These are phyloP conservation scores for Harmothoe impar DNA, from an alignment of 2,888 invertebrate genomes.

Conservation along the genomic window DNA sequence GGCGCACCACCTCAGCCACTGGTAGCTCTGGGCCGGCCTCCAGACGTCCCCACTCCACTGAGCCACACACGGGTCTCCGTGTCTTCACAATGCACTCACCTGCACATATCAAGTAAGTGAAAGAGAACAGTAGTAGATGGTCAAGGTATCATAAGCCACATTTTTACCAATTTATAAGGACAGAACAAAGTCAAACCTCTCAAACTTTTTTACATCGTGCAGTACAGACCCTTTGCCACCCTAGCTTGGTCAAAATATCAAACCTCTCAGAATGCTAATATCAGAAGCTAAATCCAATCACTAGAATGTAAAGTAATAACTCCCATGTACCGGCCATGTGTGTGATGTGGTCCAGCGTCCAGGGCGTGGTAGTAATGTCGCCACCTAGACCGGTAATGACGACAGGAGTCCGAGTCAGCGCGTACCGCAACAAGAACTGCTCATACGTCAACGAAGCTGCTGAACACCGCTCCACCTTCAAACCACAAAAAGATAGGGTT, in stretches of 20 bases:
- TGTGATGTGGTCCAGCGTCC: slow-evolving; percentile 75
- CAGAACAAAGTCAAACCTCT: no score
- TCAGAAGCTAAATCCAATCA: no score
- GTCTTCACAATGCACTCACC: slow-evolving; percentile 73
- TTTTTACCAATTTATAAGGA: no score
- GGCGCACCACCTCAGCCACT: slow-evolving; percentile 73
- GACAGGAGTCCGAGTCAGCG: slow-evolving; percentile 73
- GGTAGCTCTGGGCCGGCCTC: slow-evolving; percentile 72
- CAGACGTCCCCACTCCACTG: slow-evolving; percentile 78
- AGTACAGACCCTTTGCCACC: no score
- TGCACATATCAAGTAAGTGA: slow-evolving; percentile 61
- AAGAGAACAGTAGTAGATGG: no score
- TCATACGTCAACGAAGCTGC: slow-evolving; percentile 70
- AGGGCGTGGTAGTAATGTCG: slow-evolving; percentile 72
- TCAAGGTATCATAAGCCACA: no score
- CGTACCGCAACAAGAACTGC: slow-evolving; percentile 74
- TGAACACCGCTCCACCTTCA: slow-evolving; percentile 74
- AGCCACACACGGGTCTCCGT: slow-evolving; percentile 73
- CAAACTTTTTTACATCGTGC: no score
- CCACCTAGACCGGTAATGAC: slow-evolving; percentile 74
- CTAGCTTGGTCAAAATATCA: no score
- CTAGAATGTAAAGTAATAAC: neutral
- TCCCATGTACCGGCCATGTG: slow-evolving; percentile 73
- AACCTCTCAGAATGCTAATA: no score
- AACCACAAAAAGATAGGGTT: neutral